phyloP scores from a whole-genome alignment of 2,888 invertebrate genomes.

The Odontomyia ornata region DNA sequence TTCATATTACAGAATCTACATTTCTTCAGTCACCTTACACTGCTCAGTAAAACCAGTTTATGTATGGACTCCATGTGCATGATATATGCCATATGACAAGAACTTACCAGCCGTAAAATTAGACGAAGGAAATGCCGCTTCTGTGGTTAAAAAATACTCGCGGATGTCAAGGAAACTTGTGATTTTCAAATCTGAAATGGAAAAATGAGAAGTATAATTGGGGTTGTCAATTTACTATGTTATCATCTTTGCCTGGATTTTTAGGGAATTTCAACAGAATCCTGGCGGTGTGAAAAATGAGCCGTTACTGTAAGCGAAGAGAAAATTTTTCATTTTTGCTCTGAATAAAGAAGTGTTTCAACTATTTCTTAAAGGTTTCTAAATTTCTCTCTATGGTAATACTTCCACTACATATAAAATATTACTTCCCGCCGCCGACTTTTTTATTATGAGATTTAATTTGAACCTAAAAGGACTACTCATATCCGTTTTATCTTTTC shows the following conservation, averaged over 20 bases:
- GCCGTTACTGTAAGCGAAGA: too few relatives aligned
- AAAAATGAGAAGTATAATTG: neutral
- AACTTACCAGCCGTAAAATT: constrained; percentile 50
- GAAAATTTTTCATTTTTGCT: too few relatives aligned
- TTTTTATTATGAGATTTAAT: neutral
- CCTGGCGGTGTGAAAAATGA: too few relatives aligned
- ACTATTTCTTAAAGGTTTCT: too few relatives aligned
- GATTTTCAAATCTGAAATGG: neutral
- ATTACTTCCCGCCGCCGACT: neutral
- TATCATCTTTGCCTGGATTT: too few relatives aligned
- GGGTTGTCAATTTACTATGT: neutral
- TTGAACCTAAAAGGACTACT: neutral
- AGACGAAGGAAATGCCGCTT: constrained; percentile 45
- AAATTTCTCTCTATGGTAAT: too few relatives aligned
- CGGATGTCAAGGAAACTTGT: constrained; percentile 37
- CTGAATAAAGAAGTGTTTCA: too few relatives aligned
- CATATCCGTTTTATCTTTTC: neutral
- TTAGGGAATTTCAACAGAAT: too few relatives aligned
- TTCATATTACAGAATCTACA: constrained; percentile 14
- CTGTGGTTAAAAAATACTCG: constrained; percentile 46
- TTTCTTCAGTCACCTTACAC: neutral
- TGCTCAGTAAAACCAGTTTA: neutral
- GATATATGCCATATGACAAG: constrained; percentile 50
- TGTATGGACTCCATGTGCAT: constrained; percentile 42
- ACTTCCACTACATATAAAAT: too few relatives aligned